These are phyloP conservation scores for Cordilura impudica DNA, from an alignment of 2,888 invertebrate genomes.

Conservation along the genomic window DNA sequence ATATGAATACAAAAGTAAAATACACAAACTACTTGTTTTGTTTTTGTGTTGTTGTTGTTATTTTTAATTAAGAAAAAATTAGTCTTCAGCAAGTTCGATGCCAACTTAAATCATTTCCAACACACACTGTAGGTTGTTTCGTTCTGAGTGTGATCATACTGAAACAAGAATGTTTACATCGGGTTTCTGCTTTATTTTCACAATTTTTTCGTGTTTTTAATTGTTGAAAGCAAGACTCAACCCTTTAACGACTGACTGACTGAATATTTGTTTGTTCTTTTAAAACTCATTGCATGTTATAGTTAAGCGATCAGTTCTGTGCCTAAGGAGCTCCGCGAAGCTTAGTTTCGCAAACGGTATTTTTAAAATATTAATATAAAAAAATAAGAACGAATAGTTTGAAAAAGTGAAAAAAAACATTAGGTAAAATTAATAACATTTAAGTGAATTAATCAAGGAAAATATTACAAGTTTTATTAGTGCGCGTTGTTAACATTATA, in stretches of 20 bases:
- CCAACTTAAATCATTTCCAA: neutral
- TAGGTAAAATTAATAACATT: neutral
- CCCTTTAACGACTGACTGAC: slow-evolving; percentile 49
- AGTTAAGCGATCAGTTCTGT: slow-evolving; percentile 54
- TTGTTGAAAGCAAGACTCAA: slow-evolving; percentile 47
- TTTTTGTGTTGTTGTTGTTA: too few species aligned
- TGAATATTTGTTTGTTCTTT: slow-evolving; percentile 50
- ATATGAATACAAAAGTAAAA: neutral
- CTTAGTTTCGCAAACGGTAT: slow-evolving; percentile 56
- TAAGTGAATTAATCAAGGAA: slow-evolving; percentile 41
- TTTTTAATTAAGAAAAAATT: neutral
- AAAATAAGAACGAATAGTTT: slow-evolving; percentile 31
- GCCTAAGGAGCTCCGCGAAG: slow-evolving; percentile 54
- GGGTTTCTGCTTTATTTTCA: slow-evolving; percentile 11
- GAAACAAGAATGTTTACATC: slow-evolving; percentile 41
- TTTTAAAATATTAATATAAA: slow-evolving; percentile 24
- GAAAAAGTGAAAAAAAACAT: slow-evolving; percentile 5
- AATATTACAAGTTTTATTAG: slow-evolving; percentile 44
- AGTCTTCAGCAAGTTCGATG: neutral
- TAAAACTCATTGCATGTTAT: slow-evolving; percentile 56
- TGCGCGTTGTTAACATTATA: slow-evolving; percentile 36
- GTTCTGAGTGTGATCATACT: neutral
- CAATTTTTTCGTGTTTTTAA: slow-evolving; percentile 41
- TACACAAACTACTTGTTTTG: neutral
- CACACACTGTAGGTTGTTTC: neutral